Base-by-base conservation (phyloP, 2,888 invertebrate genomes). In the Ceraclea dissimilis region DNA sequence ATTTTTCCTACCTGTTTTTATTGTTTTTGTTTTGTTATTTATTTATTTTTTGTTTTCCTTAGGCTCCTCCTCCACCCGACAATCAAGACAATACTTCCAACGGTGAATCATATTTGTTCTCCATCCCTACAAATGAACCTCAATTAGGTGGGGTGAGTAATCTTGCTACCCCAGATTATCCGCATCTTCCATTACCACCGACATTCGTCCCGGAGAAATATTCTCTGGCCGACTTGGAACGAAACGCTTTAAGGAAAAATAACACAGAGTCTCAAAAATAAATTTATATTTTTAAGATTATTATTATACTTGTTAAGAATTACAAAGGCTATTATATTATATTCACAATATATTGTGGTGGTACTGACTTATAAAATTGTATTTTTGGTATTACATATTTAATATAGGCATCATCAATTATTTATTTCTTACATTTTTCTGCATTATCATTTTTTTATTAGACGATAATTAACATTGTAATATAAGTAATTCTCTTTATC, bases 191-290 rank as follows among this genome's bases (percentile, higher is more conserved):
- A 72, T 90, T 90, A 70, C 91, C 91, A 49, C 90, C 91, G 49
- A 86, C 90, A 33, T 91, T 91, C 74, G 88, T 89, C 70, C 83
- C 90, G 0, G 91, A 90, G 73, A 88, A 86, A 0, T 91, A 91
- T 73, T 86, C 88, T 51, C 79, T 91, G 57, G 79, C 78, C 8
- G 76, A 80, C 67, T 81, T 74, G 52, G 72, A 70, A 64, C 71
- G 69, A 66, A 73, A 69, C 64, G 57, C 58, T 43, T 52, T 60
- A 18, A 56, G 56, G 43, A 60, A 59, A 50, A 53, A 54, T 39
- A 56, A 56, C 13, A 13, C 39, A 39, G 39, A 39, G 13, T 39
- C 39, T 39, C 39, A 39, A 39, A 39, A 39, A 13, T 39, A 39
- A 39, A 13, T 39, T 2, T 8, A 10, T 26, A 26, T 26, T 6